Evolutionary conservation across 2,113 vertebrate species (phyloP), one percentile per base, ranked within the genome.

Genomic region (Candoia aspera): DNA sequence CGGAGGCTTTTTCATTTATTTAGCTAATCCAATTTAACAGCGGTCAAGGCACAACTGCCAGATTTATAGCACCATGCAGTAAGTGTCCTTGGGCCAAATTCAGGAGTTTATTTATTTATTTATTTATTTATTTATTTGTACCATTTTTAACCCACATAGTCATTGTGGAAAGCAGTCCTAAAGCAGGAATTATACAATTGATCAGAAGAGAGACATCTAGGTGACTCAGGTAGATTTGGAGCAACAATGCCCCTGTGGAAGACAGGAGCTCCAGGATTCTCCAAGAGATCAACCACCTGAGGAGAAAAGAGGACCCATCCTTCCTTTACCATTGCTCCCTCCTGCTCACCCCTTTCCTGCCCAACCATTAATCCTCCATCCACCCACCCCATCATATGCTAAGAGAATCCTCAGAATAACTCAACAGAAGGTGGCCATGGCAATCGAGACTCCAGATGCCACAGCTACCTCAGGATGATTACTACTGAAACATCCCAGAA

Each of bases 11-110:
- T 15, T 73, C 86, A 4, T 86, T 73, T 94, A 85, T 46, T 59
- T 90, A 59, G 88, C 87, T 87, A 92, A 88, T 57, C 88, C 60
- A 88, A 73, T 95, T 96, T 95, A 92, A 73, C 90, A 91, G 60
- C 9, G 5, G 95, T 86, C 33, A 86, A 84, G 95, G 42, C 59
- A 85, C 88, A 84, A 53, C 0, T 0, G 54, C 84, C 90, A 95
- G 93, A 93, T 8, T 92, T n/a, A 94, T 37, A 94, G 68, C 6
- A 29, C 49, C 93, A 55, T 23, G 3, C 46, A 55, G 3, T 17
- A 93, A 49, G 91, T 90, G 59, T 90, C 89, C 89, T 90, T 83
- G 29, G 90, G 62, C 73, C 92, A 93, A 53, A 24, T 33, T 42
- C 0, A 21, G 73, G 73, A 17, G 21, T 79, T 42, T 79, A 42